Conservation (phyloP, 2,113 vertebrate genomes). For the Triplophysa tibetana region DNA sequence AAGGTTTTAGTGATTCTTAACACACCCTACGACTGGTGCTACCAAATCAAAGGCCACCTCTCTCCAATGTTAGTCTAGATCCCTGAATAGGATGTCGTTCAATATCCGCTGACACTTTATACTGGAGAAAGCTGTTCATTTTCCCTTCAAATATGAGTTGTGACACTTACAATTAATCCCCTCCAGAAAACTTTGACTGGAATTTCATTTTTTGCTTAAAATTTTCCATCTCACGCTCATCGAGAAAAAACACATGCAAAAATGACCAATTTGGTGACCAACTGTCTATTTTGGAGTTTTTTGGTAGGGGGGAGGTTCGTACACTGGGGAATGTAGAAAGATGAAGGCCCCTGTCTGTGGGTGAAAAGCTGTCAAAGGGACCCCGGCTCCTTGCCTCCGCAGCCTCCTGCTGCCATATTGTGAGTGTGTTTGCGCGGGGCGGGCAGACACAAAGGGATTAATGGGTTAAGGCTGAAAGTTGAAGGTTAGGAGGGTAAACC, state of each 20-base stretch:
- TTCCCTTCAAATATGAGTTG: background rate
- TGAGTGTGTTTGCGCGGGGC: slow-evolving; percentile 48
- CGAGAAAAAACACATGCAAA: slow-evolving; percentile 35
- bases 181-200: background rate
- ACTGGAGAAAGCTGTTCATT: background rate
- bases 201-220: background rate
- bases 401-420: slow-evolving; percentile 57
- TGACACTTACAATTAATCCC: background rate
- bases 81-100: background rate
- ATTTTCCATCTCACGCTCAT: background rate
- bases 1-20: no score
- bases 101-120: background rate
- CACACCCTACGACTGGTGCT: no score
- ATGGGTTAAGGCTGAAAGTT: slow-evolving; percentile 76
- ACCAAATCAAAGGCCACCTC: no score
- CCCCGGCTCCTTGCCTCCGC: slow-evolving; percentile 49
- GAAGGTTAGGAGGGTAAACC: slow-evolving; percentile 80
- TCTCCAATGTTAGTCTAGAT: no score
- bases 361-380: slow-evolving; percentile 57
- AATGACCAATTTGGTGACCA: slow-evolving; percentile 53
- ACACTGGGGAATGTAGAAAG: slow-evolving; percentile 53
- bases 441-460: slow-evolving; percentile 64
- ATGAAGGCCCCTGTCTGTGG: slow-evolving; percentile 55
- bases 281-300: slow-evolving; percentile 44
- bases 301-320: slow-evolving; percentile 3